phyloP scores from a whole-genome alignment of 1,140 invertebrate genomes.

The Chionoecetes opilio region DNA sequence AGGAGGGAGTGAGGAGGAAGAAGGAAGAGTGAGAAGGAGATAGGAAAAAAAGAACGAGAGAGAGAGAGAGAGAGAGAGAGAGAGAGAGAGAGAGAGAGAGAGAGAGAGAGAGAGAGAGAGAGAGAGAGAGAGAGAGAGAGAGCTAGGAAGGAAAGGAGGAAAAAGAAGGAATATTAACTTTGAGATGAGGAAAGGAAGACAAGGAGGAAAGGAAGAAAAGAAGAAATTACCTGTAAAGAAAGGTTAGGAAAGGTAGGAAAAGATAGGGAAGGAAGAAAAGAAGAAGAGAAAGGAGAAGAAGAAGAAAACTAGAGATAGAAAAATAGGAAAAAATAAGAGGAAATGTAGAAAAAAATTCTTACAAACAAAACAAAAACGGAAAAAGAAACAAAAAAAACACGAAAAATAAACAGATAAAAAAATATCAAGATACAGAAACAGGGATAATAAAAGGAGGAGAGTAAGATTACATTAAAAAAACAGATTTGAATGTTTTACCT shows the following conservation, averaged over 20 bases:
- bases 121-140: constrained; percentile 55
- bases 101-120: constrained; percentile 35
- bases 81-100: background rate
- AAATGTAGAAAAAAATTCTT: no score
- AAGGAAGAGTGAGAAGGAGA: no score
- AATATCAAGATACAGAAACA: no score
- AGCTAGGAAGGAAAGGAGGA: constrained; percentile 27
- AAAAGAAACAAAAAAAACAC: no score
- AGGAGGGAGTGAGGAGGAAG: no score
- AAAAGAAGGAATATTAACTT: background rate
- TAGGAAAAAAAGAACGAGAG: background rate
- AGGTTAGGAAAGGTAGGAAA: background rate
- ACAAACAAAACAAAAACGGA: no score
- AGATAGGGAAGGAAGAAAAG: background rate
- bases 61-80: background rate
- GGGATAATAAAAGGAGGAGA: no score
- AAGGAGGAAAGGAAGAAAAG: background rate
- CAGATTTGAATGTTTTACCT: no score
- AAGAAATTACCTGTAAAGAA: constrained; percentile 5
- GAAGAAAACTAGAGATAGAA: background rate
- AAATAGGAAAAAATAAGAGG: no score
- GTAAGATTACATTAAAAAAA: no score
- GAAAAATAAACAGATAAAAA: no score
- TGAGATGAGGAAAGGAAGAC: background rate
- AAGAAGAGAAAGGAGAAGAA: background rate